Base-by-base conservation (phyloP, 1,140 invertebrate genomes). In the Thalassaphorura encarpata region DNA sequence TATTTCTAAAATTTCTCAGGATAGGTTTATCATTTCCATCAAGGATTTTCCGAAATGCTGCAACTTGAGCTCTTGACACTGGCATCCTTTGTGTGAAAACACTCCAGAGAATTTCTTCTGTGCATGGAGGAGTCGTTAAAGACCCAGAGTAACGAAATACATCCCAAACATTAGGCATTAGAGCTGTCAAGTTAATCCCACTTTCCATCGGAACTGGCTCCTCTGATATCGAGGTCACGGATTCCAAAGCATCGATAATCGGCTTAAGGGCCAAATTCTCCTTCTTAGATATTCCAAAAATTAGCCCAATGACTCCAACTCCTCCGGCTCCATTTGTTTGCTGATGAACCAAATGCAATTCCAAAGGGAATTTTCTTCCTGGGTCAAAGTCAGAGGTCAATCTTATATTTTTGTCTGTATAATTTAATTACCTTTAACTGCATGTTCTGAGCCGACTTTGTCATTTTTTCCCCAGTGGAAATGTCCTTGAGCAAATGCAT, bases 401-500 rank as follows among this genome's bases (percentile, higher is more conserved):
- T 11, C n/a, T 36, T 36, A 36, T n/a, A 36, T 36, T 36, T 36
- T 36, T 36, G 33, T n/a, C 33, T 11, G 8, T 36, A n/a, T n/a
- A n/a, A n/a, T n/a, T 36, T 36, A 11, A 8, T 72, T 69, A 21
- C 70, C 72, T 51, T 81, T 75, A 33, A 89, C 74, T 0, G 77
- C 81, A 66, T 89, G 85, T 67, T 89, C 86, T 0, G 83, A 83
- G n/a, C n/a, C n/a, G n/a, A n/a, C n/a, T n/a, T n/a, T n/a, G n/a
- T n/a, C n/a, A n/a, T n/a, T n/a, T n/a, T n/a, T n/a, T 48, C 78
- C 76, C 82, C 85, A 87, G 66, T 89, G 86, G 63, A 88, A 80
- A 66, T 89, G 86, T 24, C 87, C 73, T 66, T 84, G 81, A 29
- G 80, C 74, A 41, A 86, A 70, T 11, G 73, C 66, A 66, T 80